phyloP scores from a whole-genome alignment of 2,888 invertebrate genomes.

The Agrenia bidenticulata region DNA sequence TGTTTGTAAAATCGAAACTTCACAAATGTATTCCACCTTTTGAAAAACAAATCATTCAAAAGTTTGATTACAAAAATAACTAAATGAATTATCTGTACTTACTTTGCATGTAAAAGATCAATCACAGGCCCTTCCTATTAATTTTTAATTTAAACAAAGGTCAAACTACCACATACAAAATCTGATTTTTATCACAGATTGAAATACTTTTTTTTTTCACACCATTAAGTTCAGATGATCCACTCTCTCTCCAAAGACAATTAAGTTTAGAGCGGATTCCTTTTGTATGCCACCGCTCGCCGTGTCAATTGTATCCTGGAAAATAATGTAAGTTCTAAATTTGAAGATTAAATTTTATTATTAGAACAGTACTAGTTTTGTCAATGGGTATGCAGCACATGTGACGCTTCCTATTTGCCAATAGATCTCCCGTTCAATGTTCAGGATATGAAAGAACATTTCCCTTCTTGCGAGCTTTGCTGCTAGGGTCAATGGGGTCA shows the following conservation, averaged over 20 bases:
- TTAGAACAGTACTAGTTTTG: no score
- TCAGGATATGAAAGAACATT: conserved; percentile 95
- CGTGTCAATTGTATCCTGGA: conserved; percentile 94
- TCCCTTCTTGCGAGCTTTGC: conserved; percentile 91
- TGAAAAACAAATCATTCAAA: conserved; percentile 86
- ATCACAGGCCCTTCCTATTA: conserved; percentile 73
- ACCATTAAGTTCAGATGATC: conserved; percentile 88
- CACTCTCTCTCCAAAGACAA: conserved; percentile 86
- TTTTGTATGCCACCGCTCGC: conserved; percentile 90
- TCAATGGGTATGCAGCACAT: conserved; percentile 94
- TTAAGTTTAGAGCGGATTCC: conserved; percentile 90
- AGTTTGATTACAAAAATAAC: no score
- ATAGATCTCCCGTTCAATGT: conserved; percentile 92
- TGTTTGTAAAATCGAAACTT: conserved; percentile 87
- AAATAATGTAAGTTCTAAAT: no score
- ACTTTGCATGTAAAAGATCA: conserved; percentile 89
- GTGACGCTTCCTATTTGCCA: conserved; percentile 90
- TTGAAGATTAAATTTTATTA: no score
- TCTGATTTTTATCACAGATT: no score
- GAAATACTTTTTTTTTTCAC: no score
- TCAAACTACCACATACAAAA: background rate
- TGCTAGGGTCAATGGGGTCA: conserved; percentile 90
- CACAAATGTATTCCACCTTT: conserved; percentile 97
- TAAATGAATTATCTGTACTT: no score
- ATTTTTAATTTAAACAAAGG: background rate